A percentile compares a stretch with the other conserved stretches of the same genome.
phyloP scores from a whole-genome alignment of 2,797 vertebrate species.

The Paguma larvata region DNA sequence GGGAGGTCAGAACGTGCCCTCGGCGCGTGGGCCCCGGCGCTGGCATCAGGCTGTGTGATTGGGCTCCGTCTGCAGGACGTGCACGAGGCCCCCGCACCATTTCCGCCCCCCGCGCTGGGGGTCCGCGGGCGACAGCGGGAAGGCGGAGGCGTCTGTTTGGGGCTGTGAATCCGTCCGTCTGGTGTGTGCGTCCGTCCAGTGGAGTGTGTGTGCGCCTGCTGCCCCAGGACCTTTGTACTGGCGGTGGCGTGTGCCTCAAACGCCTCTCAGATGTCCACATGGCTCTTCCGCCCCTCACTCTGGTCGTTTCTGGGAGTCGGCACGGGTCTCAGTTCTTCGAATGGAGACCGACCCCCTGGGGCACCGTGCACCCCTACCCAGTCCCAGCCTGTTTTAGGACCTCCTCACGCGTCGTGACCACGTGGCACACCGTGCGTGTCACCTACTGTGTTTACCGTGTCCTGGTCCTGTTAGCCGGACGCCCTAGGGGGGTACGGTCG shows the following conservation, averaged over 20 bases:
- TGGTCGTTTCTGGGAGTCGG: no score
- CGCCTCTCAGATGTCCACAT: background rate
- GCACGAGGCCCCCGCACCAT: no score
- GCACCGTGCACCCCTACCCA: background rate
- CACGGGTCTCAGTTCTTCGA: background rate
- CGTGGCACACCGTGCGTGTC: accelerated
- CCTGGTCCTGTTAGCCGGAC: background rate
- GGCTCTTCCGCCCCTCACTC: background rate
- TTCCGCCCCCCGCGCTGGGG: no score
- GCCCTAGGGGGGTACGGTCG: accelerated
- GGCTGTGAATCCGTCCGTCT: no score
- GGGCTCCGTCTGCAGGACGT: no score
- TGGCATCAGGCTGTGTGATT: no score
- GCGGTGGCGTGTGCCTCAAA: background rate
- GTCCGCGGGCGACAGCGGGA: no score
- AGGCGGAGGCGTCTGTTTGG: no score
- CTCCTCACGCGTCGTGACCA: accelerated
- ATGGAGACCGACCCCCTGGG: accelerated
- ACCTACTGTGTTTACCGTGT: background rate
- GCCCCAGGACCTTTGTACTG: background rate
- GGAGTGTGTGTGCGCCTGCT: no score
- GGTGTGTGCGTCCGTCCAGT: no score
- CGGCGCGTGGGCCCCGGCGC: no score
- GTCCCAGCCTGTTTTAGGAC: background rate
- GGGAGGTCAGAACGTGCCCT: no score